Base-by-base conservation (phyloP, 2,888 invertebrate species). In the Ophonus ardosiacus region DNA sequence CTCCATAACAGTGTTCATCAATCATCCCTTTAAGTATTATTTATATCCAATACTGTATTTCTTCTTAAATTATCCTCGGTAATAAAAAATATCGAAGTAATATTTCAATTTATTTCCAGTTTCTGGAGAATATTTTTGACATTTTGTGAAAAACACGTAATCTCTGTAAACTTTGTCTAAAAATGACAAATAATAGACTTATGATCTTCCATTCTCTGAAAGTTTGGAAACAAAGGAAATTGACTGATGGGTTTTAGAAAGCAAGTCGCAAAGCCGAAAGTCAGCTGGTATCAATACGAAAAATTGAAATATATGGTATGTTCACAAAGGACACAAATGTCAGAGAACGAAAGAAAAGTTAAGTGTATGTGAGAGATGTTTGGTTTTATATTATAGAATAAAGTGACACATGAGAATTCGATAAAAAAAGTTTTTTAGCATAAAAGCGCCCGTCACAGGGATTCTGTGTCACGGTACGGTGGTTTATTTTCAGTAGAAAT, bases 341-440 rank as follows among this genome's bases (percentile, higher is more conserved):
- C 68, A 68, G 38, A 68, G 38, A 38, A 3, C 15, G 68, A 40
- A 5, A 38, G 68, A 68, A 68, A 68, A 68, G 68, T 68, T 68
- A 68, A 68, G 68, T 38, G n/a, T 68, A 68, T 68, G 68, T 68
- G 68, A 68, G 38, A 68, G 38, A 68, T 68, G 15, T 68, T 68
- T 68, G 68, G 68, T 31, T 68, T 68, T 31, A 31, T n/a, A 31
- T 68, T 24, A 15, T 13, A 38, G 68, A 68, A 15, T 38, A 15
- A 38, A n/a, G 68, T 68, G 38, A 38, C 68, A 31, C 63, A 21
- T 63, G 10, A 63, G 21, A 63, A 10, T 63, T 63, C 8, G 17
- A 17, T 61, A 61, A 17, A 61, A 61, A 18, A 18, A 5, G 5
- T 61, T 61, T 17, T 17, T 17, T 5, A 17, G 10, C 59, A 7